Base-by-base conservation (phyloP, 2,113 vertebrate species). In the Actenoides hombroni region DNA sequence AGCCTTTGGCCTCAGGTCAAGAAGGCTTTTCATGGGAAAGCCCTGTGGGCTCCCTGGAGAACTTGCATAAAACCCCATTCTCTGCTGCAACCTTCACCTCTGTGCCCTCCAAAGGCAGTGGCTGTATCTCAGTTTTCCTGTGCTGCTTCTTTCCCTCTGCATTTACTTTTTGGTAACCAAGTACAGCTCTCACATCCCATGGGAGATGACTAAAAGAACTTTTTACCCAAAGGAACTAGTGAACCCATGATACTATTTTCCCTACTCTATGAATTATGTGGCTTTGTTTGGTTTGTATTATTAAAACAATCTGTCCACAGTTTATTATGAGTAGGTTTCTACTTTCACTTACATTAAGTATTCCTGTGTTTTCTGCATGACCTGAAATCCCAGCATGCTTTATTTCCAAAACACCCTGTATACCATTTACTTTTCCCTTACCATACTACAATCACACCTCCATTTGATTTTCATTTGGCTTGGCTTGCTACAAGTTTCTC, bases 1-100 rank as follows among this genome's bases (percentile, higher is more conserved):
- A 94, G 92, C 54, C 44, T 90, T 92, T 93, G 79, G 95, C 95
- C 95, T 83, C 33, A 3, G 88, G 91, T 94, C 95, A 97, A 85
- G 92, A 24, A 44, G 40, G 76, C 54, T 92, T 93, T 96, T 90
- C 86, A 93, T 25, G 40, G 86, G 88, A 93, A 94, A 93, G 68
- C 44, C 68, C 49, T 86, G 49, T 2, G 0, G 0, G 10, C 77
- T 95, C 94, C 95, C 91, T 93, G 91, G 88, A 93, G 94, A 94
- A 92, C 83, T 86, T 80, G 51, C 31, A 86, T 40, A 65, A 91
- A 96, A 77, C 49, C 49, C 80, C 69, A 46, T 86, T 94, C 80
- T 54, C 94, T 92, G 83, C 79, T 67, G 68, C 64, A 59, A 0
- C 91, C 88, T 70, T 93, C 80, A 77, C 83, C 90, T 51, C 90